Evolutionary conservation across 2,113 vertebrate genomes (phyloP), one percentile per base, ranked within the genome.

Genomic region (Hemichromis elongatus): DNA sequence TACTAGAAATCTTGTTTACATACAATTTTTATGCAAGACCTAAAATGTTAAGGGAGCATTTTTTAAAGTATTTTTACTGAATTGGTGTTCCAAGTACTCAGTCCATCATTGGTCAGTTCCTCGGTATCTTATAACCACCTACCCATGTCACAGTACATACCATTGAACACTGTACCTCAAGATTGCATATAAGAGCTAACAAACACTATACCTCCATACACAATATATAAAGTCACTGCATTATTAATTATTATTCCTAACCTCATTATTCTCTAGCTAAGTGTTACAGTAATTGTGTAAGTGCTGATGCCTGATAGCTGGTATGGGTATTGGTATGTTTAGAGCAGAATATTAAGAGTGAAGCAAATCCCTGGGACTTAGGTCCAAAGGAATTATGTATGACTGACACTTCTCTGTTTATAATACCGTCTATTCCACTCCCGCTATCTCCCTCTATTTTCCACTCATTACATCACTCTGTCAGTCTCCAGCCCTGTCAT

Each of bases 401-500:
- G 88, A 93, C 55, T 90, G 92, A 87, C 87, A 86, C 7, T 7
- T 80, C 86, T 78, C 35, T 82, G 68, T 68, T 84, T 78, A 63
- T 54, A 82, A 79, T 35, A 77, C 33, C 42, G 47, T 52, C 47
- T 82, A 28, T 57, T 70, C 35, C 42, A 53, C 73, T 57, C 21
- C 21, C 24, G 9, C 24, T 16, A n/a, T 14, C 13, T 50, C 21
- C 40, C 40, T 56, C 42, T 42, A 63, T 42, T 54, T 53, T 78
- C 77, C 80, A 52, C 13, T 14, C 70, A 84, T 85, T 81, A 77
- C 21, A 28, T 87, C 66, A 79, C 50, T 52, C 21, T 26, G 33
- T 35, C 79, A 19, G 53, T 63, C 78, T 78, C 30, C 26, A 40
- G 10, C 37, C 13, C 42, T 24, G 37, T 82, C 50, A 4, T 40